Base-by-base conservation (phyloP, 2,113 vertebrate genomes). In the Galbula dea region DNA sequence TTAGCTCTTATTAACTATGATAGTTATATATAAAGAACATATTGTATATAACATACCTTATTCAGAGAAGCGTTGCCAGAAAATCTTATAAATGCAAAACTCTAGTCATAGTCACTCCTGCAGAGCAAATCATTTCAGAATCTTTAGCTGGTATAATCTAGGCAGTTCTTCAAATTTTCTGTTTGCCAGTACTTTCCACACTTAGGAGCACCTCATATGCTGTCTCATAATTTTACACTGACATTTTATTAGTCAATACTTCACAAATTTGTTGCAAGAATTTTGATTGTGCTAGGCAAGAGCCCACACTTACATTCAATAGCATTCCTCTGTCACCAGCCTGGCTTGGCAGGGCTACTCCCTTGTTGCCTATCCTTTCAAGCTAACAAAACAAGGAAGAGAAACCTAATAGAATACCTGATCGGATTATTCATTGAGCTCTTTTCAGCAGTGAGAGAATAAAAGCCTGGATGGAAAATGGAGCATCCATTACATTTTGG, bases 101-200 rank as follows among this genome's bases (percentile, higher is more conserved):
- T 71, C 39, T 27, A 52, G 30, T 48, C 34, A 15, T 32, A 39
- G 21, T 68, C 2, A 2, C 48, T 61, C 15, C 8, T 5, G 49
- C 36, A n/a, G 41, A 78, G 61, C 34, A 81, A 49, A 51, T 48
- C 7, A 12, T 45, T 37, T 30, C 46, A 77, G 54, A 22, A 46
- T 67, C 68, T 52, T 41, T 41, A 81, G 59, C 65, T 85, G 27
- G 62, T 63, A n/a, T n/a, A 30, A 43, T 19, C 46, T 45, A 68
- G 23, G 20, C 43, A 52, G 14, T 13, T 61, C 63, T 37, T 57
- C 36, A 69, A 18, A 4, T 41, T 74, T 74, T 36, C 59, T 54
- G 10, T 43, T 68, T 0, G 0, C 29, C 67, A 39, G 19, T 67
- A 18, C 46, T 45, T 80, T 20, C 49, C 63, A 43, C 5, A 2